Evolutionary conservation across 2,797 vertebrate species (phyloP), one percentile per base, ranked within the genome.

Genomic region (Cyprinella venusta): DNA sequence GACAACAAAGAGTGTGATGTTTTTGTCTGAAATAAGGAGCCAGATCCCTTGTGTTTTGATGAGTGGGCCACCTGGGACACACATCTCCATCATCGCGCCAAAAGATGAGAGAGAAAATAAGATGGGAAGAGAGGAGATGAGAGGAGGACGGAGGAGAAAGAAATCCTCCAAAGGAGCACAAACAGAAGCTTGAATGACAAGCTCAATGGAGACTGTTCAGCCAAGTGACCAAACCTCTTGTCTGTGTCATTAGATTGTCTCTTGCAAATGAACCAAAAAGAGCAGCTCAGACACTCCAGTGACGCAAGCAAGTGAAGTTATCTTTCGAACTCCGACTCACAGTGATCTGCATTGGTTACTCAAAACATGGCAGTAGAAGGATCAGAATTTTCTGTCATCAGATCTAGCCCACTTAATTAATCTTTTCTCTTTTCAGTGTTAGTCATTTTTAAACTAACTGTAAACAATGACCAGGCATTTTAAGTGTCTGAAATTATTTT

Each of bases 1-100:
- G 89, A 92, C 91, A 93, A 94, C 94, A 95, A 94, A 94, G 92
- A 92, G 92, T 92, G 91, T 93, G 93, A 94, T 92, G 94, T 94
- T 94, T 95, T 94, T 92, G 93, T 93, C 93, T 93, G 92, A 93
- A 93, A 93, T 92, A 93, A 94, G 93, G 92, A 91, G 91, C 45
- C 84, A 84, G 86, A 90, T 92, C 82, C 91, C 91, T 89, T 92
- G 91, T 93, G 94, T 94, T 94, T 94, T 95, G 93, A 95, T 94
- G 93, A 93, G 91, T 86, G 92, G 93, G 92, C 93, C 94, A 95
- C 94, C 94, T 94, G 94, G 93, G 94, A 94, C 91, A 91, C 84
- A 89, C 91, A 91, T 92, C 91, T 94, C 93, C 90, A 87, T 95
- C 94, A 88, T 86, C 80, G 80, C 42, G 79, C 86, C 82, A 80